Percentiles rank a stretch among this genome's conserved stretches.
Conservation (phyloP, 2,888 invertebrate species). For the Tetragnatha montana region DNA sequence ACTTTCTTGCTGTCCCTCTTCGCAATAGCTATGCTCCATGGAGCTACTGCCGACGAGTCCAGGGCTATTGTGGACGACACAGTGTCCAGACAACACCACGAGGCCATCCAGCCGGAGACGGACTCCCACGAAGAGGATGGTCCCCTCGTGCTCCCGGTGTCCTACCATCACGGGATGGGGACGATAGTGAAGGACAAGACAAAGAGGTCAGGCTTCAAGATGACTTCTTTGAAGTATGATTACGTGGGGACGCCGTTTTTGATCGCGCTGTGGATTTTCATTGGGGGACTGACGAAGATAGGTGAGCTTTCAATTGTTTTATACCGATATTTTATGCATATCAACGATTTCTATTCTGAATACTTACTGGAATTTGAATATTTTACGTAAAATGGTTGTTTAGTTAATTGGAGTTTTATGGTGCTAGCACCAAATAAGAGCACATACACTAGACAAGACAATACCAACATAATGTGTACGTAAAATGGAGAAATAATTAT, state of each 20-base stretch:
- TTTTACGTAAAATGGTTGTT: no score
- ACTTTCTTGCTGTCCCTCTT: neutral
- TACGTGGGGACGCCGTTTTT: conserved; percentile 75
- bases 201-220: conserved; percentile 46
- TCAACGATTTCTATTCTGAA: no score
- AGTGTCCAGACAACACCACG: conserved; percentile 63
- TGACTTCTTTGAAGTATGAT: conserved; percentile 53
- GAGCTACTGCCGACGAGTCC: conserved; percentile 50
- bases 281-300: conserved; percentile 78
- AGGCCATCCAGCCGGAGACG: conserved; percentile 64
- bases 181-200: conserved; percentile 46
- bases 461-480: no score
- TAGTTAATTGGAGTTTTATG: no score
- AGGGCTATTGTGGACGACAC: conserved; percentile 63
- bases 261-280: conserved; percentile 77
- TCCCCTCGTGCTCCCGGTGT: conserved; percentile 65
- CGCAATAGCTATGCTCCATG: neutral
- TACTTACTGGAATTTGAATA: no score
- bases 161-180: conserved; percentile 53
- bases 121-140: conserved; percentile 65
- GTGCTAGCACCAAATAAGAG: no score
- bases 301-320: conserved; percentile 74
- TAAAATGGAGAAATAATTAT: no score
- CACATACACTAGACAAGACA: no score
- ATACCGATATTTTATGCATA: neutral